These are phyloP conservation scores for Etheostoma nigrum DNA, from an alignment of 2,797 vertebrate genomes.

Conservation along the genomic window DNA sequence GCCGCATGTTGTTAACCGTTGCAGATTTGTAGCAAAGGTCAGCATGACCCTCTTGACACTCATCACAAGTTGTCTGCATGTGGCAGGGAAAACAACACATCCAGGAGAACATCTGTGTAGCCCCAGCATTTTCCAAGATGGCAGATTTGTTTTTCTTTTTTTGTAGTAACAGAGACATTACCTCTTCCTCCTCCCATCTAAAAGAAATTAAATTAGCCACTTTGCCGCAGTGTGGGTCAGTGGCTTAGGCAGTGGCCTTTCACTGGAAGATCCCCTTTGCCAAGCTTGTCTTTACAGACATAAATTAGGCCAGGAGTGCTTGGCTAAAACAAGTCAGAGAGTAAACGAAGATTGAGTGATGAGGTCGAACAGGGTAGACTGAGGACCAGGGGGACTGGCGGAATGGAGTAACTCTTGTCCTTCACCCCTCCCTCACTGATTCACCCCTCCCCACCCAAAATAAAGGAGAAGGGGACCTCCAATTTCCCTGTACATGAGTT, in stretches of 20 bases:
- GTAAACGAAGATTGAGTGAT: constrained; percentile 87
- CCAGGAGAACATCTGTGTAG: constrained; percentile 53
- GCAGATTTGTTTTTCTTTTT: constrained; percentile 41
- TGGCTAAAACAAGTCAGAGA: constrained; percentile 83
- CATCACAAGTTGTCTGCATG: constrained; percentile 52
- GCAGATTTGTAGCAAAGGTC: constrained; percentile 60
- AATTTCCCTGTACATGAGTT: constrained; percentile 78
- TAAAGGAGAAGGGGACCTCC: constrained; percentile 66
- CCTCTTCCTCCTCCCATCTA: constrained; percentile 71
- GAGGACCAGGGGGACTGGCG: constrained; percentile 68
- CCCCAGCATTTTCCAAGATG: constrained; percentile 63
- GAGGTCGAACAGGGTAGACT: constrained; percentile 80
- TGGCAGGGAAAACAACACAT: constrained; percentile 8
- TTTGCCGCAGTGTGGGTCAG: constrained; percentile 75
- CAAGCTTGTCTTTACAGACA: constrained; percentile 79
- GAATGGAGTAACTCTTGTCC: constrained; percentile 74
- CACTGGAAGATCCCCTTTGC: constrained; percentile 79
- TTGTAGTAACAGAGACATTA: constrained; percentile 72
- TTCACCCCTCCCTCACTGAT: constrained; percentile 58
- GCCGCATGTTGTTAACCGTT: constrained; percentile 61
- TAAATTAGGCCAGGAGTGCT: constrained; percentile 82
- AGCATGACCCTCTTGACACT: constrained; percentile 52
- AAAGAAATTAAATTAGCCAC: constrained; percentile 82
- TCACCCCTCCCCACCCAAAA: constrained; percentile 38
- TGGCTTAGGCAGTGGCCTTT: constrained; percentile 77